Evolutionary conservation across 1,140 invertebrate species (phyloP).

Genomic region (Centruroides sculpturatus): DNA sequence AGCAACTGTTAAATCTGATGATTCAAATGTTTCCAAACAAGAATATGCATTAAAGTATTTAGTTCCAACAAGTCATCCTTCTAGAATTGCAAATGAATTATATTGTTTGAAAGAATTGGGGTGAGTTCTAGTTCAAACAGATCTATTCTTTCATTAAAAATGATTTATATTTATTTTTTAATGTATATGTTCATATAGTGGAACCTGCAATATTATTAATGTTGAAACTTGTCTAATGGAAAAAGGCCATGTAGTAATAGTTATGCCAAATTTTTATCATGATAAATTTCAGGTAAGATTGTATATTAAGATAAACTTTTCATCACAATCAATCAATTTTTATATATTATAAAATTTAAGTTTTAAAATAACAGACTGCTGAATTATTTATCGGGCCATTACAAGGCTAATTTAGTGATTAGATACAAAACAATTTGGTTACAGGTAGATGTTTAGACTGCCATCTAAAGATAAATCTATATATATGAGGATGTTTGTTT

Average conservation of each 20-base stretch:
- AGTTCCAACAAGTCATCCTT: slow-evolving; percentile 20
- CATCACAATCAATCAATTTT: too few species aligned
- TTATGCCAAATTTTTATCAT: slow-evolving; percentile 81
- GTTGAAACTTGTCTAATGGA: slow-evolving; percentile 61
- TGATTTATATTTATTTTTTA: background rate
- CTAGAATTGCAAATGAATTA: slow-evolving; percentile 20
- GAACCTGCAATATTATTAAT: slow-evolving; percentile 51
- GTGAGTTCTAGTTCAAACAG: background rate
- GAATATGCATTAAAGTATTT: slow-evolving; percentile 22
- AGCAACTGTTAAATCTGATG: slow-evolving; percentile 12
- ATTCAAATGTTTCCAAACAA: background rate
- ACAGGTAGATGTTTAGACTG: too few species aligned
- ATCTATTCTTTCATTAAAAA: background rate
- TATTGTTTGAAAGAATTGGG: slow-evolving; percentile 21
- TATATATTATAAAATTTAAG: too few species aligned
- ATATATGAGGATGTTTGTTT: too few species aligned
- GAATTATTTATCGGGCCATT: too few species aligned
- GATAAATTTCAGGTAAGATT: slow-evolving; percentile 53
- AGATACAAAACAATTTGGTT: too few species aligned
- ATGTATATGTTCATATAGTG: background rate
- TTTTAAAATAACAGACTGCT: too few species aligned
- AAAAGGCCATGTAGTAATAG: slow-evolving; percentile 64
- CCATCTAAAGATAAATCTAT: too few species aligned
- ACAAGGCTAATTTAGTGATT: too few species aligned
- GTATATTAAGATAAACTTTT: too few species aligned